A percentile compares a stretch with the other conserved stretches of the same genome.
These are phyloP conservation scores for Muscina levida DNA, from an alignment of 2,888 invertebrate genomes.

Conservation along the genomic window DNA sequence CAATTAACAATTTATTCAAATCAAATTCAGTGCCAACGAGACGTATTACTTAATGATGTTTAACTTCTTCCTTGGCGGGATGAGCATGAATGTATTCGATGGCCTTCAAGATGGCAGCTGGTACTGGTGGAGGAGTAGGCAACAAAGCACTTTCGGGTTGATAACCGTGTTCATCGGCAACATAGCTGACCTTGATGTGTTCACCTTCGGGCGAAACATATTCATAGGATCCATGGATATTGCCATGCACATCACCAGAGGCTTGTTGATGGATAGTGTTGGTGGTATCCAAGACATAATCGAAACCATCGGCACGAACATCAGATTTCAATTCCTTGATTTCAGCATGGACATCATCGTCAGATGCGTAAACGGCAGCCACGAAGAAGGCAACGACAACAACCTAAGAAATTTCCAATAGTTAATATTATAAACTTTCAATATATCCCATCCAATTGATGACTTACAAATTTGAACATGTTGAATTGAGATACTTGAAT, in stretches of 20 bases:
- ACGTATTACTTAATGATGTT: conserved; percentile 1
- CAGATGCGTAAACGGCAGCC: background rate
- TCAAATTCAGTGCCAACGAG: background rate
- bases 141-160: conserved; percentile 68
- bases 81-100: conserved; percentile 81
- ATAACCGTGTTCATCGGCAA: conserved; percentile 74
- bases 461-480: conserved; percentile 29
- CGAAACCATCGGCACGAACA: conserved; percentile 73
- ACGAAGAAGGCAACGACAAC: background rate
- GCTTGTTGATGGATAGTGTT: conserved; percentile 70
- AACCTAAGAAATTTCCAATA: background rate
- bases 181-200: conserved; percentile 70
- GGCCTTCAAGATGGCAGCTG: conserved; percentile 68
- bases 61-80: conserved; percentile 60
- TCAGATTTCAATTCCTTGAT: conserved; percentile 63
- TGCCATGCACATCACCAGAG: conserved; percentile 73
- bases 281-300: conserved; percentile 69
- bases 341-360: conserved; percentile 14
- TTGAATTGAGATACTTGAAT: background rate
- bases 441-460: background rate
- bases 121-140: conserved; percentile 70
- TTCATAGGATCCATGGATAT: conserved; percentile 71
- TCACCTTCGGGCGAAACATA: conserved; percentile 75
- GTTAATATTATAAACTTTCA: background rate
- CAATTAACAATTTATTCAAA: background rate